Percentiles rank a stretch among this genome's conserved stretches.
Evolutionary conservation across 2,113 vertebrate species (phyloP).

Genomic region (Oplegnathus fasciatus): DNA sequence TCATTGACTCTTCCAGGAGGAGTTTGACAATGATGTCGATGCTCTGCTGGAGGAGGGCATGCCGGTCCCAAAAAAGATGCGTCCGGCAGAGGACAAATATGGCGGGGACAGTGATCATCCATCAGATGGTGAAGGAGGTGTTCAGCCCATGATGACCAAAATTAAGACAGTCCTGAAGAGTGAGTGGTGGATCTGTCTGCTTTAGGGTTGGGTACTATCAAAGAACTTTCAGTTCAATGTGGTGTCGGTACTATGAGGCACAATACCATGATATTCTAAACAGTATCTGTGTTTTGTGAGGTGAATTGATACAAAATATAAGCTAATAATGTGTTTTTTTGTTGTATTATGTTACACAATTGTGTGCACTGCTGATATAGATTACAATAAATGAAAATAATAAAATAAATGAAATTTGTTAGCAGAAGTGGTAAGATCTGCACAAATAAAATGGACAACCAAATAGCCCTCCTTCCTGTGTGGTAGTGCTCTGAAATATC

Average conservation of each 20-base stretch:
- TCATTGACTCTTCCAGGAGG: conserved; percentile 91
- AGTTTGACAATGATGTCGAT: conserved; percentile 99
- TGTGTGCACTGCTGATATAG: background rate
- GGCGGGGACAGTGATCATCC: conserved; percentile 94
- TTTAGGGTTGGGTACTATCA: background rate
- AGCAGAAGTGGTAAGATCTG: conserved; percentile 1
- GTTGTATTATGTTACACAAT: background rate
- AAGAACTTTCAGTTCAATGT: background rate
- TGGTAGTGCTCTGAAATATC: background rate
- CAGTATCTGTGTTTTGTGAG: background rate
- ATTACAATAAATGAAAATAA: background rate
- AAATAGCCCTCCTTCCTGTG: background rate
- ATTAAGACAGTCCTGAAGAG: conserved; percentile 99
- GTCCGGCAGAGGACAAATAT: conserved; percentile 89
- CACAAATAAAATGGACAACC: background rate
- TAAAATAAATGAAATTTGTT: background rate
- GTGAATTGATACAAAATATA: background rate
- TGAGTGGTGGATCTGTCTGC: conserved; percentile 81
- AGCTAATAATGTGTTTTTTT: background rate
- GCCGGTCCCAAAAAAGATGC: conserved; percentile 96
- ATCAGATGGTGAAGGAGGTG: conserved; percentile 94
- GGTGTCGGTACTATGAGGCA: background rate
- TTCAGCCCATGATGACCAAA: conserved; percentile 99
- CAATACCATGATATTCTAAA: background rate
- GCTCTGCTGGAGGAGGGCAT: conserved; percentile 97